Conservation (phyloP, 2,113 vertebrate species). For the Alces alces region DNA sequence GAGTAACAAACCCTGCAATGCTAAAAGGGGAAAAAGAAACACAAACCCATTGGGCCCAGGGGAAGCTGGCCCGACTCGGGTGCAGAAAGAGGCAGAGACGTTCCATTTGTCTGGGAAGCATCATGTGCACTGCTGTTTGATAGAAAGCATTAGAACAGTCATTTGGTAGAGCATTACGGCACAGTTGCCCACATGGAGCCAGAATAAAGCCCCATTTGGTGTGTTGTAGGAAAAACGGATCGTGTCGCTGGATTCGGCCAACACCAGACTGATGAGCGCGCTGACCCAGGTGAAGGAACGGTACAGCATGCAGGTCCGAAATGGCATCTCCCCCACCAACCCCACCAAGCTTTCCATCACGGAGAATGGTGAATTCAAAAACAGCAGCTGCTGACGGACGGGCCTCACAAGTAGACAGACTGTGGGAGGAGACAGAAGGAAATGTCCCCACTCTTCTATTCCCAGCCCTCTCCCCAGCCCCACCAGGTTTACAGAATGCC, state of each 20-base stretch:
- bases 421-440: constrained; percentile 36
- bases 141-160: constrained; percentile 5
- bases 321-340: constrained; percentile 92
- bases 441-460: neutral
- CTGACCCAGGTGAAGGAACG: constrained; percentile 97
- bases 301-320: constrained; percentile 90
- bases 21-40: neutral
- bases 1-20: neutral
- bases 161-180: neutral
- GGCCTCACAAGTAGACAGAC: neutral
- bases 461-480: constrained; percentile 27
- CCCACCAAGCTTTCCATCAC: constrained; percentile 99
- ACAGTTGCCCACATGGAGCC: fast-evolving
- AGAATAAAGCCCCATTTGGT: constrained; percentile 62
- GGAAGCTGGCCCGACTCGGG: neutral
- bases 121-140: constrained; percentile 47
- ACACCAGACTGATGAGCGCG: constrained; percentile 93
- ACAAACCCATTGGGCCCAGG: neutral
- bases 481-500: constrained; percentile 71
- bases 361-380: constrained; percentile 98
- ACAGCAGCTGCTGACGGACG: constrained; percentile 94
- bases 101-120: constrained; percentile 65
- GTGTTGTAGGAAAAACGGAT: constrained; percentile 94
- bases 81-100: constrained; percentile 81
- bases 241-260: constrained; percentile 92